A percentile compares a stretch with the other conserved stretches of the same genome.
phyloP scores from a whole-genome alignment of 2,113 vertebrate genomes.

The Oreochromis tanganicae region DNA sequence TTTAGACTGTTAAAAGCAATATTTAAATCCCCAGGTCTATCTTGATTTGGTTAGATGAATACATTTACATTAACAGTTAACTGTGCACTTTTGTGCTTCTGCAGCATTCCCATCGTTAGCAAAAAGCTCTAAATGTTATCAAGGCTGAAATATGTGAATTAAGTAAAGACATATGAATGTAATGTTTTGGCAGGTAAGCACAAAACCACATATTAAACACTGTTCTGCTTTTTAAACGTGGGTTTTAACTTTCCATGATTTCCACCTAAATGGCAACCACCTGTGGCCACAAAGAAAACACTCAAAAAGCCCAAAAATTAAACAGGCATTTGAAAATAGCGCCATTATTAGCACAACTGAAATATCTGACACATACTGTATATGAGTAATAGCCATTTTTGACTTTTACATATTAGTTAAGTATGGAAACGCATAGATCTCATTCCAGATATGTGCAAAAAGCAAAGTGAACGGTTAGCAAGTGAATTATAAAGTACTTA shows the following conservation, averaged over 20 bases:
- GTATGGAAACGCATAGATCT: not conserved
- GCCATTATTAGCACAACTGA: not conserved
- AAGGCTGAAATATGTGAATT: not conserved
- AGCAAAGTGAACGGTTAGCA: not conserved
- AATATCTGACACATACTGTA: not conserved
- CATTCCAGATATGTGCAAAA: not conserved
- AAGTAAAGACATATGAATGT: not conserved
- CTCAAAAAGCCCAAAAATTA: not conserved
- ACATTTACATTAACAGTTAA: not conserved
- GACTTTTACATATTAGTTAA: not conserved
- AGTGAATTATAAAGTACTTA: not conserved
- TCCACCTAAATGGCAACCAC: not conserved
- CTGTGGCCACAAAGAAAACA: not conserved
- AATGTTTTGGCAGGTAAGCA: not conserved
- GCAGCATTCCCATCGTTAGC: not conserved
- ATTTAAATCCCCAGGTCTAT: not conserved
- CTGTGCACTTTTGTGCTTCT: not conserved
- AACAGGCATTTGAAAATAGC: not conserved
- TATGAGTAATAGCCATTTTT: not conserved
- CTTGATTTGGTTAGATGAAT: not conserved
- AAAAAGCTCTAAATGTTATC: not conserved
- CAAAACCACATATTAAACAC: not conserved
- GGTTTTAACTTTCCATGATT: not conserved
- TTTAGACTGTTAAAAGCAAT: not conserved
- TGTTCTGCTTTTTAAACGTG: not conserved